These are phyloP conservation scores for Leptobrachium leishanense DNA, from an alignment of 2,113 vertebrate species.

Conservation along the genomic window DNA sequence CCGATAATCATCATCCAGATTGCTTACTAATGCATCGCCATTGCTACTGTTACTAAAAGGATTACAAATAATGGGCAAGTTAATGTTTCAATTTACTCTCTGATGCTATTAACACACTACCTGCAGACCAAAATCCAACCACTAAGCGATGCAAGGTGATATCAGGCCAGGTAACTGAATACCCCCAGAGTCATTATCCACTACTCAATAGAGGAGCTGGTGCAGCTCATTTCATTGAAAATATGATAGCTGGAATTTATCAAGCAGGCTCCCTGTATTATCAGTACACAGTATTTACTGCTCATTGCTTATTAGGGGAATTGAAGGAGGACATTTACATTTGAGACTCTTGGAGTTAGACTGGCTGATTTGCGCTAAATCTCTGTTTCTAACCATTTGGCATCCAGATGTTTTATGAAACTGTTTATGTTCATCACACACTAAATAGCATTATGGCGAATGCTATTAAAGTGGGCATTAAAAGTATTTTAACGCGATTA, in stretches of 20 bases:
- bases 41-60: not conserved
- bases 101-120: not conserved
- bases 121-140: not conserved
- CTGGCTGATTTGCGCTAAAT: not conserved
- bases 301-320: not conserved
- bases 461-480: too few species aligned
- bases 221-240: not conserved
- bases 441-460: too few species aligned
- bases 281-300: not conserved
- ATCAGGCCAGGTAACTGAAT: not conserved
- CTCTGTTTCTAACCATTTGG: too few species aligned
- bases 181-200: not conserved
- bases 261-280: not conserved
- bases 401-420: too few species aligned
- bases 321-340: not conserved
- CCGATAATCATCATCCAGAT: not conserved
- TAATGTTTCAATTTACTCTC: constrained; percentile 1
- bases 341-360: not conserved
- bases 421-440: too few species aligned
- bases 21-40: not conserved
- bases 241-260: constrained; percentile 6
- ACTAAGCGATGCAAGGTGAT: constrained; percentile 4
- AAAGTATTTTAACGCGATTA: too few species aligned
- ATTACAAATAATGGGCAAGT: constrained; percentile 6
- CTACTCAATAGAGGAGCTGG: not conserved